Evolutionary conservation across 1,140 invertebrate species (phyloP).

Genomic region (Caenorhabditis remanei): DNA sequence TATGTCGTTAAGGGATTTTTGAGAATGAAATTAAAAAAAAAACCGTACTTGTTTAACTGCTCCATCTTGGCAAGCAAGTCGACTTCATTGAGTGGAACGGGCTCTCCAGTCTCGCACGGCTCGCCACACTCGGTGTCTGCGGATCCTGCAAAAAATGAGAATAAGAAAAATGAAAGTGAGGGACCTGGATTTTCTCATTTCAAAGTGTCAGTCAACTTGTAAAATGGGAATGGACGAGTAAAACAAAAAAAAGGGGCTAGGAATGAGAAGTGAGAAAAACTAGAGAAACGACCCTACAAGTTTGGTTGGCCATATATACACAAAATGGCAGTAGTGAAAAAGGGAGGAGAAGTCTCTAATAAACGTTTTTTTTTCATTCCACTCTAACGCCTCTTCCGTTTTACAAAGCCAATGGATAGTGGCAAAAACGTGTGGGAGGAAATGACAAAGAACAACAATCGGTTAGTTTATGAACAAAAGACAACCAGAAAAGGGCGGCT

Average conservation of each 20-base stretch:
- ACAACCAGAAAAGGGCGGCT: conserved; percentile 9
- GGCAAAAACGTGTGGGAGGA: not conserved
- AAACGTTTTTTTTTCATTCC: conserved; percentile 13
- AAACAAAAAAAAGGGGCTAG: conserved; percentile 2
- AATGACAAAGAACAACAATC: conserved; percentile 46
- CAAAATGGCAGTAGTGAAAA: conserved; percentile 7
- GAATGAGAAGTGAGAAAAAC: conserved; percentile 29
- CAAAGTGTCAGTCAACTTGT: conserved; percentile 50
- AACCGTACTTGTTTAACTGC: conserved; percentile 73
- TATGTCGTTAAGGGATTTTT: not conserved
- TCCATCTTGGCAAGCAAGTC: conserved; percentile 75
- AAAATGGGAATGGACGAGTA: not conserved
- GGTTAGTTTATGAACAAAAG: conserved; percentile 52
- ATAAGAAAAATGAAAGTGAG: not conserved
- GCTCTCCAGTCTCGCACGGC: conserved; percentile 71
- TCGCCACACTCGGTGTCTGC: conserved; percentile 69
- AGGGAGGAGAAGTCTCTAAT: conserved; percentile 7
- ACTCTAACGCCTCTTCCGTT: conserved; percentile 32
- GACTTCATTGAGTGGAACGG: conserved; percentile 68
- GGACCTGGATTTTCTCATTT: conserved; percentile 9
- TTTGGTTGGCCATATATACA: not conserved
- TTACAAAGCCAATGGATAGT: conserved; percentile 10
- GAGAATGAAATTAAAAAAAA: conserved; percentile 5
- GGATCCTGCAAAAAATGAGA: conserved; percentile 54
- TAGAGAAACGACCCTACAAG: conserved; percentile 5